Conservation (phyloP, 1,140 invertebrate species). For the Eulimnadia texana region DNA sequence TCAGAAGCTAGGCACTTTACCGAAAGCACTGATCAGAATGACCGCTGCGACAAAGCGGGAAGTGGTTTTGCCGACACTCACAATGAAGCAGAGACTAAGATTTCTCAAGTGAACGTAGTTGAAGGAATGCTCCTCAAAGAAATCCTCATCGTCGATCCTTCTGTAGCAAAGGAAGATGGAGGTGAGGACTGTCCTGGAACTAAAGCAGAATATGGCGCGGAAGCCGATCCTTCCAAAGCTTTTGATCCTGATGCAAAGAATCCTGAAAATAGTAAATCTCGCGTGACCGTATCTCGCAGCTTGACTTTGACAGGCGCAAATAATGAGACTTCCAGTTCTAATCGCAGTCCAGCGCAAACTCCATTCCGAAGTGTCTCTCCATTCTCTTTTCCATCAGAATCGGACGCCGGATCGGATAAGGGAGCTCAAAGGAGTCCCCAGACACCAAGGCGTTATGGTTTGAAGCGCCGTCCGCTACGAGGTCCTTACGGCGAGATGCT, state of each 20-base stretch:
- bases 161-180: not conserved
- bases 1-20: not conserved
- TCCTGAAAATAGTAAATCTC: not conserved
- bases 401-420: slow-evolving; percentile 11
- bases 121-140: slow-evolving; percentile 3
- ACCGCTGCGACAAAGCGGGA: too few relatives aligned
- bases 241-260: not conserved
- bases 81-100: not conserved
- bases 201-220: not conserved
- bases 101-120: not conserved
- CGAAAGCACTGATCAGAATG: not conserved
- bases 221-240: not conserved
- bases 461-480: slow-evolving; percentile 41
- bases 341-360: not conserved
- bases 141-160: too few relatives aligned
- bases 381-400: slow-evolving; percentile 3
- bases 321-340: not conserved
- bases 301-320: not conserved
- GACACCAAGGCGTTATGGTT: slow-evolving; percentile 35
- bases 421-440: slow-evolving; percentile 13
- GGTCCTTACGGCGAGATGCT: slow-evolving; percentile 70
- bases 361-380: not conserved
- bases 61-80: not conserved
- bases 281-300: not conserved
- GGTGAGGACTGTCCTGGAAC: not conserved